Evolutionary conservation across 2,797 vertebrate genomes (phyloP).

Genomic region (Avahi laniger): DNA sequence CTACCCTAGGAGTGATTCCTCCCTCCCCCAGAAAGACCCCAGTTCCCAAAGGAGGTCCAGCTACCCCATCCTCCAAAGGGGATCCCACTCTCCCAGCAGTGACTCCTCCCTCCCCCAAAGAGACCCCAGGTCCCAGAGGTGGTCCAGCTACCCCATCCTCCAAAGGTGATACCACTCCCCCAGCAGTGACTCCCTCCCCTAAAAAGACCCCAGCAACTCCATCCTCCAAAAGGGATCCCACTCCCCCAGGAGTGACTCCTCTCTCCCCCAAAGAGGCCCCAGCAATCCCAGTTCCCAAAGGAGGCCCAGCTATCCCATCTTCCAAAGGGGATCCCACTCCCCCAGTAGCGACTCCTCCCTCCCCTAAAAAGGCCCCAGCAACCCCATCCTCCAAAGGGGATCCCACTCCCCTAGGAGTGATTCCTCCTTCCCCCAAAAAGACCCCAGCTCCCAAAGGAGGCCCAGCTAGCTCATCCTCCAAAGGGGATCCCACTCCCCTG

Average conservation of each 20-base stretch:
- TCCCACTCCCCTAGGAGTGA: neutral
- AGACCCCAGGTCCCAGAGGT: neutral
- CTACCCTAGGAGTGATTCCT: neutral
- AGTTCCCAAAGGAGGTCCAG: neutral
- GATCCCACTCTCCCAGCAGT: neutral
- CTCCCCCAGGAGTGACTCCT: neutral
- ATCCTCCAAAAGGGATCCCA: neutral
- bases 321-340: neutral
- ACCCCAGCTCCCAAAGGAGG: neutral
- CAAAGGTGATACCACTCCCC: neutral
- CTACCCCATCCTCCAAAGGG: neutral
- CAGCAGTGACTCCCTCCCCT: neutral
- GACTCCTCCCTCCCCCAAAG: neutral
- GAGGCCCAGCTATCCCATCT: accelerated
- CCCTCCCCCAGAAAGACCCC: neutral
- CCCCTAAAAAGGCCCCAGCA: neutral
- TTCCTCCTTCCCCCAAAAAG: neutral
- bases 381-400: neutral
- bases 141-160: neutral
- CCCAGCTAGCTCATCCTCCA: neutral
- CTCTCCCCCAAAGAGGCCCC: too few species aligned
- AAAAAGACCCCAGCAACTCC: neutral
- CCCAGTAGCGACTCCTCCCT: neutral
- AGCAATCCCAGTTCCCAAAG: neutral
- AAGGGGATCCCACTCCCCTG: neutral